phyloP scores from a whole-genome alignment of 2,797 vertebrate species.

The Paratrypauchen microcephalus region DNA sequence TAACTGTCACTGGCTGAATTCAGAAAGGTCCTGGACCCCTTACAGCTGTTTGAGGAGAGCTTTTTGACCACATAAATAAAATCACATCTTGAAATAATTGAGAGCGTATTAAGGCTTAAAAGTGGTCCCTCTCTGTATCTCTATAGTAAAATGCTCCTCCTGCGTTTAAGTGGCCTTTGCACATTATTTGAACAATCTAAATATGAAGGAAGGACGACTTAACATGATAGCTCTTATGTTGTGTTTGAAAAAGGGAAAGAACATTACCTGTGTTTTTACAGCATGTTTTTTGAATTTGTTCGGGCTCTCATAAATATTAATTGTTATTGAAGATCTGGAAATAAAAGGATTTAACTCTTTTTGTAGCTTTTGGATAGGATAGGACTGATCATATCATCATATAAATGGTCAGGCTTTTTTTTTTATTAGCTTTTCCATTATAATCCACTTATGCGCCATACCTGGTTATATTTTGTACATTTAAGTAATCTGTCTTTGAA shows the following conservation, averaged over 20 bases:
- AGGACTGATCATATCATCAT: neutral
- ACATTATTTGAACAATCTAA: constrained; percentile 27
- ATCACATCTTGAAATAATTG: neutral
- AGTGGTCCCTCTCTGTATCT: neutral
- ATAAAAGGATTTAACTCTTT: neutral
- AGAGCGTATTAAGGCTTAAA: neutral
- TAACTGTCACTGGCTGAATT: constrained; percentile 24
- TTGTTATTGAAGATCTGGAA: neutral
- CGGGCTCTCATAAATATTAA: constrained; percentile 48
- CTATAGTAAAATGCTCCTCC: neutral
- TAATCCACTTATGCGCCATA: no score
- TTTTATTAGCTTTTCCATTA: no score
- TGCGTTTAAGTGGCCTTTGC: constrained; percentile 13
- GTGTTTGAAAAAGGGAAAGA: constrained; percentile 16
- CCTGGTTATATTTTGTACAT: no score
- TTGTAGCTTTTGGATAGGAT: neutral
- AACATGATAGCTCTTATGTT: constrained; percentile 20
- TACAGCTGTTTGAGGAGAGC: constrained; percentile 5
- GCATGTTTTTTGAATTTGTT: constrained; percentile 28
- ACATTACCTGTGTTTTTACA: constrained; percentile 12
- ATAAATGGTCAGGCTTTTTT: no score
- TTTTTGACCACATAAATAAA: constrained; percentile 2
- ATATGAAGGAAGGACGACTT: constrained; percentile 15
- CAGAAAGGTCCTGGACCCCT: neutral
- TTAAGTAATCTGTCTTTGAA: no score